Conservation (phyloP, 2,113 vertebrate genomes). For the Oreocharis arfaki region DNA sequence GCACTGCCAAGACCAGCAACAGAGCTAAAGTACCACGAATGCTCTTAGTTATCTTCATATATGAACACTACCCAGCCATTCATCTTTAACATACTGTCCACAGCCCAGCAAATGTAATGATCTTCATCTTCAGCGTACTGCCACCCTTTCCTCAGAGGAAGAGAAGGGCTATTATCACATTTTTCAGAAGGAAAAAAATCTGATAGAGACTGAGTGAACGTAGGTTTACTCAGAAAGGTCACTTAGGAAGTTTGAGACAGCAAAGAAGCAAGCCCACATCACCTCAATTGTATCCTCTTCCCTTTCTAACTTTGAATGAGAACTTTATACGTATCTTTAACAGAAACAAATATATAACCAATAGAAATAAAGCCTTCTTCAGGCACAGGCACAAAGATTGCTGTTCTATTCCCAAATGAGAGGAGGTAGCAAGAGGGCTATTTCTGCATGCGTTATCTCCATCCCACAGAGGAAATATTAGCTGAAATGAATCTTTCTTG, state of each 20-base stretch:
- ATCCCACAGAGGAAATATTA: background rate
- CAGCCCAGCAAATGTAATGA: background rate
- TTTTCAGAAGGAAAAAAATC: background rate
- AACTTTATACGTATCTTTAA: background rate
- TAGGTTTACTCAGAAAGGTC: background rate
- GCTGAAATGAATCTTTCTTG: background rate
- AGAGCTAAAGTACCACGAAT: background rate
- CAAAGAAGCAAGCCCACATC: background rate
- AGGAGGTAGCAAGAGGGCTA: background rate
- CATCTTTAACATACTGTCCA: background rate
- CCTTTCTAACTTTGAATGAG: background rate
- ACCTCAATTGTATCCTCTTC: background rate
- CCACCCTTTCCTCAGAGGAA: background rate
- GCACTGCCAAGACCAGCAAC: background rate
- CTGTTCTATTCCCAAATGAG: background rate
- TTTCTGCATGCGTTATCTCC: background rate
- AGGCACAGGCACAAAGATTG: background rate
- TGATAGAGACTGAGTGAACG: background rate
- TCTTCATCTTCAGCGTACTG: background rate
- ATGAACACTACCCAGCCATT: background rate
- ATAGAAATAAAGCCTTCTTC: background rate
- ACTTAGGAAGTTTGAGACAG: background rate
- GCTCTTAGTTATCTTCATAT: background rate
- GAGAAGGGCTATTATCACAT: background rate
- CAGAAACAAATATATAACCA: background rate